A percentile compares a stretch with the other conserved stretches of the same genome.
These are phyloP conservation scores for Piprites chloris DNA, from an alignment of 2,113 vertebrate genomes.

Conservation along the genomic window DNA sequence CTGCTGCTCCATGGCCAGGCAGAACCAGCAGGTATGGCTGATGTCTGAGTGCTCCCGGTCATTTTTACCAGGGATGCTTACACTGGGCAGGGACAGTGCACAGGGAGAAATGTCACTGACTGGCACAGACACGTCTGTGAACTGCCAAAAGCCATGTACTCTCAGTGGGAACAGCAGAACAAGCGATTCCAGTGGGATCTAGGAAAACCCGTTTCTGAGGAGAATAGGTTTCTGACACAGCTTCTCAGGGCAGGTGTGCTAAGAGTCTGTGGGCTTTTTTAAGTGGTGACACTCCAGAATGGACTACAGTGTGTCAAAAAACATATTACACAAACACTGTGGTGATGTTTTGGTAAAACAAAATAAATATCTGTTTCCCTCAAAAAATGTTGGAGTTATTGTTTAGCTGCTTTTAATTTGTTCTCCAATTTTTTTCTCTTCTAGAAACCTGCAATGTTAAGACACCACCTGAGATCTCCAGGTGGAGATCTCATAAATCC, in stretches of 20 bases:
- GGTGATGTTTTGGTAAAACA: neutral
- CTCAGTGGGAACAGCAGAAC: neutral
- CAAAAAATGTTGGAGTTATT: neutral
- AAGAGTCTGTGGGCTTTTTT: neutral
- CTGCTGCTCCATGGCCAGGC: neutral
- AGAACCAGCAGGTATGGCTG: neutral
- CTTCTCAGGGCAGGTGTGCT: neutral
- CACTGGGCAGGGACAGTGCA: rapidly evolving
- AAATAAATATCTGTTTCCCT: neutral
- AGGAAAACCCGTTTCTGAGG: neutral
- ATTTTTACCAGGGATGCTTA: rapidly evolving
- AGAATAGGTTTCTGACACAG: neutral
- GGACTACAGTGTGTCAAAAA: neutral
- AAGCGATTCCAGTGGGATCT: no score
- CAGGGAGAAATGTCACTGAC: neutral
- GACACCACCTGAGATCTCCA: neutral
- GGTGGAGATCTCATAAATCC: neutral
- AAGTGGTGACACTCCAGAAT: neutral
- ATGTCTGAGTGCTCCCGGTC: rapidly evolving
- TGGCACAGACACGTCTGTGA: neutral
- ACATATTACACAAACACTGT: neutral
- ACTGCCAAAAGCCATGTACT: neutral
- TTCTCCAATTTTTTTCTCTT: neutral
- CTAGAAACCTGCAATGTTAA: neutral
- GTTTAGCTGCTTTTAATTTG: neutral